Evolutionary conservation across 2,888 invertebrate genomes (phyloP).

Genomic region (Thereva unica): DNA sequence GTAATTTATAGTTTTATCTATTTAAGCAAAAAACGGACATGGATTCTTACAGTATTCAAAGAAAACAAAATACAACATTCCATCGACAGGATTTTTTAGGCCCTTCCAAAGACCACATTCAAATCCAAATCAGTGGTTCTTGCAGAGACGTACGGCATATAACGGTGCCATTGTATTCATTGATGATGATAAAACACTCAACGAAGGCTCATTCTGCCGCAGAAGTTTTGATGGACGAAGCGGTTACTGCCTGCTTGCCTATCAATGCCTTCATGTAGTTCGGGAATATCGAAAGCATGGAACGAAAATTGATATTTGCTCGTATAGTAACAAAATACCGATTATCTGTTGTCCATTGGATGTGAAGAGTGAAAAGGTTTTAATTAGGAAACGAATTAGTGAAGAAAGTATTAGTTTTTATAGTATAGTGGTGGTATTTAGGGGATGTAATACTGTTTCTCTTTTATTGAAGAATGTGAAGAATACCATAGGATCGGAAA

Average conservation of each 20-base stretch:
- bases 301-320: constrained; percentile 50
- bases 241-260: constrained; percentile 54
- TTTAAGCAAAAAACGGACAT: no score
- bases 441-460: background rate
- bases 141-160: constrained; percentile 42
- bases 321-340: constrained; percentile 50
- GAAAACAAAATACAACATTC: no score
- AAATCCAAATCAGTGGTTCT: no score
- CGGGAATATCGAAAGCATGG: constrained; percentile 52
- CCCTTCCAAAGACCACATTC: no score
- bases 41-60: no score
- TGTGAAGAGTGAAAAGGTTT: constrained; percentile 46
- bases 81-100: no score
- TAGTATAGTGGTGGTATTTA: background rate
- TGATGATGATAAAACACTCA: background rate
- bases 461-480: constrained; percentile 58
- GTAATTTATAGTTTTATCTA: no score
- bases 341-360: constrained; percentile 56
- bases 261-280: constrained; percentile 53
- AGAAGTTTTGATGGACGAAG: constrained; percentile 53
- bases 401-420: constrained; percentile 49
- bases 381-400: constrained; percentile 47
- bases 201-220: constrained; percentile 53
- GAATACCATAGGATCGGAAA: constrained; percentile 56
- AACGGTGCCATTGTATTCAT: background rate